Evolutionary conservation across 2,797 vertebrate species (phyloP), one percentile per base, ranked within the genome.

Genomic region (Helicolenus hilgendorfi): DNA sequence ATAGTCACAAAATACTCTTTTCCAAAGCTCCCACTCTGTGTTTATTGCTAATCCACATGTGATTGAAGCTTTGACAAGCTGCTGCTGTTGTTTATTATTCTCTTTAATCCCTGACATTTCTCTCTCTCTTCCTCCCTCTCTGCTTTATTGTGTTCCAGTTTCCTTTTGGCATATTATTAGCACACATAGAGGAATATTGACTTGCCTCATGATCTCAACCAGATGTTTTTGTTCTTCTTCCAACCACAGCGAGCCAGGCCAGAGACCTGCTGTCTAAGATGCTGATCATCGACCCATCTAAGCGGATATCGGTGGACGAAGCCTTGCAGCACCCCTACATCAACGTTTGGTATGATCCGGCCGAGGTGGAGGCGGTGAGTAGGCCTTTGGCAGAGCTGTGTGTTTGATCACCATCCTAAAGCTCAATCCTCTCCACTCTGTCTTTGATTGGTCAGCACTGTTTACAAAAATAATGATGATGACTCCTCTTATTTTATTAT

Each of bases 321-420:
- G 99, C 99, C 91, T 97, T 99, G 91, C 99, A 99, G 97, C 99
- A 99, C 88, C 98, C 99, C 1, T 99, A 99, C 96, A 99, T 99
- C 96, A 99, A 99, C 0, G 99, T 99, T 86, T 99, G 99, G 99
- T 99, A 99, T 14, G 99, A 99, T 95, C 99, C 99, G 7, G 98
- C 98, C 3, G 99, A 99, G 95, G 99, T 99, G 97, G 99, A 99
- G 95, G 98, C 99, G 98, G 99, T 99, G 97, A 98, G 98, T 94
- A 65, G 73, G 84, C 81, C 79, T 81, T 73, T 79, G 71, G 90
- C 65, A 82, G 79, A 87, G 71, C 82, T 14, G 63, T 26, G 6
- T 84, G 92, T 94, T 94, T 75, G 75, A 92, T 92, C 38, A 63
- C 59, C 38, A 67, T 78, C 62, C 69, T 41, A 20, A 49, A 69